phyloP scores from a whole-genome alignment of 1,140 invertebrate species.

The Octopus sinensis region DNA sequence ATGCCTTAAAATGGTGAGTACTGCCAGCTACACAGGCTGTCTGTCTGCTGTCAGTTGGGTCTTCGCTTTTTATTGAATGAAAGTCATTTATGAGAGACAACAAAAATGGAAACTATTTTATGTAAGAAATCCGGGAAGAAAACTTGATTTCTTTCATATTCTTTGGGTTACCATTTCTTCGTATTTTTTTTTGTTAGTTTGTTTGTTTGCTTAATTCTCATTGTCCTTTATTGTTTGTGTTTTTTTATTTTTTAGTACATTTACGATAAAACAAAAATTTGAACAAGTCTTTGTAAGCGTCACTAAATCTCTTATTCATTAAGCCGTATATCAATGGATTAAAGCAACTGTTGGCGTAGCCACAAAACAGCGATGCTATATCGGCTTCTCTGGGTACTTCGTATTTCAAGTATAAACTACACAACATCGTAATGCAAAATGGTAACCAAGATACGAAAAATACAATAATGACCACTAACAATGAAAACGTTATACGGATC shows the following conservation, averaged over 20 bases:
- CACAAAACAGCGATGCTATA: conserved; percentile 44
- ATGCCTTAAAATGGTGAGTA: too few species aligned
- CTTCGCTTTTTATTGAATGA: too few species aligned
- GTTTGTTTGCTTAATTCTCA: background rate
- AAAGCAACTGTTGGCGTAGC: conserved; percentile 46
- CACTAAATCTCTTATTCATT: conserved; percentile 42
- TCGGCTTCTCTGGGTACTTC: conserved; percentile 29
- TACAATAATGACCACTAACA: conserved; percentile 39
- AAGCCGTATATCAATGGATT: conserved; percentile 50
- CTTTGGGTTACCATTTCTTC: too few species aligned
- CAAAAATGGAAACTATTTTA: too few species aligned
- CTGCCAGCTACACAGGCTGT: too few species aligned
- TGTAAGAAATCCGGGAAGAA: too few species aligned
- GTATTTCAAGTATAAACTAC: conserved; percentile 33
- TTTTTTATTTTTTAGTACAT: background rate
- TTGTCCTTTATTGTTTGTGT: background rate
- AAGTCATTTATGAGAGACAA: too few species aligned
- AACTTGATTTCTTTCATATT: too few species aligned
- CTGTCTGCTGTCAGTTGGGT: too few species aligned
- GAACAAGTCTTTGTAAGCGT: conserved; percentile 36
- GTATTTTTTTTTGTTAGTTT: too few species aligned
- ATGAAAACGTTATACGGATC: conserved; percentile 34
- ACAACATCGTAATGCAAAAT: conserved; percentile 50
- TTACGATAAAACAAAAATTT: background rate
- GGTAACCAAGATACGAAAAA: conserved; percentile 49